Percentiles rank a stretch among this genome's conserved stretches.
These are phyloP conservation scores for Pristiophorus japonicus DNA, from an alignment of 2,113 vertebrate genomes.

Conservation along the genomic window DNA sequence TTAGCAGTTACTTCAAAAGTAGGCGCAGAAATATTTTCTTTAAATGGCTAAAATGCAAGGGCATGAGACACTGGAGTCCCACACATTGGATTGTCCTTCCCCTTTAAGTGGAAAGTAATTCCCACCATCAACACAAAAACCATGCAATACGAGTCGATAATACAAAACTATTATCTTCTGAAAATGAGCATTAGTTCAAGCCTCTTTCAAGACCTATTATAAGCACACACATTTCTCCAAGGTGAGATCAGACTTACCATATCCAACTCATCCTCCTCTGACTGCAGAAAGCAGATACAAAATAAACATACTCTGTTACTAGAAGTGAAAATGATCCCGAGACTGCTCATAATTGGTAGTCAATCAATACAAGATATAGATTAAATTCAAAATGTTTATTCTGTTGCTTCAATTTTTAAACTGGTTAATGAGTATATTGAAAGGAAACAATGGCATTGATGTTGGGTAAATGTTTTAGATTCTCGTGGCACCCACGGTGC, in stretches of 20 bases:
- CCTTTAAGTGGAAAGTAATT: neutral
- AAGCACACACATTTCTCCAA: slow-evolving; percentile 41
- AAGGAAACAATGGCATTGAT: neutral
- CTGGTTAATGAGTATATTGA: neutral
- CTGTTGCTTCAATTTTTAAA: neutral
- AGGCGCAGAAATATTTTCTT: neutral
- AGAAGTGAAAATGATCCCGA: neutral
- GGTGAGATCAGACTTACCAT: slow-evolving; percentile 81
- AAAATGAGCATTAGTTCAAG: slow-evolving; percentile 19
- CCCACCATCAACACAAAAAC: slow-evolving; percentile 1
- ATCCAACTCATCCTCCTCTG: slow-evolving; percentile 96
- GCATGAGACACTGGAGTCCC: neutral
- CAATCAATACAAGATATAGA: neutral
- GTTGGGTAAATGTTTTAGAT: neutral
- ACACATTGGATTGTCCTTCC: neutral
- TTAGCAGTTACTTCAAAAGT: neutral
- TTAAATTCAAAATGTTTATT: neutral
- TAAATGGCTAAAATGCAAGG: neutral
- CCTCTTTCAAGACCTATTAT: neutral
- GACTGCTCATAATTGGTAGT: neutral
- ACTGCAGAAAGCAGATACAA: slow-evolving; percentile 76
- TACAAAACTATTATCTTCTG: neutral
- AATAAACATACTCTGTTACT: slow-evolving; percentile 29
- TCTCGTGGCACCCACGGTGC: neutral
- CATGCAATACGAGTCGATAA: neutral